These are phyloP conservation scores for Aspidapion aeneum DNA, from an alignment of 2,888 invertebrate species.

Conservation along the genomic window DNA sequence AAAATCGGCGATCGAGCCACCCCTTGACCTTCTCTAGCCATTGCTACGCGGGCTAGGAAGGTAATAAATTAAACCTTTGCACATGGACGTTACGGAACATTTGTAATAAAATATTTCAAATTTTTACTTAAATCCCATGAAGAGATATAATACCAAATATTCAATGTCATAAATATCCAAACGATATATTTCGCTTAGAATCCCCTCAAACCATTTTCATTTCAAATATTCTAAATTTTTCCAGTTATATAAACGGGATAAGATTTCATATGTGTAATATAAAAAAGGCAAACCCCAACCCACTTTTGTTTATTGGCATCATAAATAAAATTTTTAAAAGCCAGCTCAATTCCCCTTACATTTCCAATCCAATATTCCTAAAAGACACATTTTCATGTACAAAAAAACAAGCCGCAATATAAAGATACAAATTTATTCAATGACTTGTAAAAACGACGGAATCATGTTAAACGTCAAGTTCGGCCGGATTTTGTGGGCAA, in stretches of 20 bases:
- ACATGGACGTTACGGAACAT: no score
- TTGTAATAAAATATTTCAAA: no score
- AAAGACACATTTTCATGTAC: neutral
- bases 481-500: conserved; percentile 18
- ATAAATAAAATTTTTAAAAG: conserved; percentile 2
- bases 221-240: neutral
- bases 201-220: neutral
- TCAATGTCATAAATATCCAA: no score
- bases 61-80: no score
- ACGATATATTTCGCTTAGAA: no score
- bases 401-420: conserved; percentile 20
- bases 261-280: neutral
- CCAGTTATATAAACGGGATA: neutral
- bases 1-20: no score
- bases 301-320: conserved; percentile 1
- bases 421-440: conserved; percentile 27
- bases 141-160: no score
- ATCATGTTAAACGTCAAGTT: conserved; percentile 27
- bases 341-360: neutral
- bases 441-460: conserved; percentile 27
- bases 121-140: no score
- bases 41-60: no score
- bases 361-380: conserved; percentile 5
- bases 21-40: no score
- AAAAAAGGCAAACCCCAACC: conserved; percentile 1